Evolutionary conservation across 2,888 invertebrate genomes (phyloP), one percentile per base, ranked within the genome.

Genomic region (Morinoia aosen): DNA sequence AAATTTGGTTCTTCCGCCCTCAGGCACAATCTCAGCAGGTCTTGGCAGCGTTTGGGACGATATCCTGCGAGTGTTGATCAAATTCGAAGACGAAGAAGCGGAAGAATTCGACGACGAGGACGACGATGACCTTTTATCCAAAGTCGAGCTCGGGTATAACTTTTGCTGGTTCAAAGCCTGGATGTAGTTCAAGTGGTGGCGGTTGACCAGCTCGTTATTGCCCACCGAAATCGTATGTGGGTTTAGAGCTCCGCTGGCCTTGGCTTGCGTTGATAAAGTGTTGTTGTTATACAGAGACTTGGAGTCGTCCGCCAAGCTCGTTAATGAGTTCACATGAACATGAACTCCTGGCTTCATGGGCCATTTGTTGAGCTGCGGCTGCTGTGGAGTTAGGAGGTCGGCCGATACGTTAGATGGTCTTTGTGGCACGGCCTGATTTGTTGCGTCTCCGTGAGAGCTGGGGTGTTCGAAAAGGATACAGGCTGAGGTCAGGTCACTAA

Each of bases 311-410:
- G 96, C 95, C 95, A 96, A 95, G 95, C 96, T 95, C 88, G 96
- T 96, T 91, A 96, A 95, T 76, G 96, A 96, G 97, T 98, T 98
- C 57, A 99, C 98, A 97, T 99, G 99, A 95, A 99, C 98, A 97
- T 99, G 98, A 95, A 99, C 98, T 95, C 99, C 99, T 5, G 99
- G 99, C 97, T 98, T 98, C 96, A 99, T 97, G 16, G 99, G 99
- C 99, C 99, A 99, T 97, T 98, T 98, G 97, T 98, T 98, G 8
- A 98, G 98, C 56, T 98, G 98, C 57, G 97, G 96, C 95, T 96
- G 95, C 94, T 95, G 95, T 95, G 95, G 94, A 88, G 95, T 88
- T 94, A 94, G 64, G 61, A 39, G 64, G 64, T 95, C 95, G 1
- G 64, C 88, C 48, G 88, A 11, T 40, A 39, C 57, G n/a, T 91